Conservation (phyloP, 2,888 invertebrate genomes). For the Hesperia comma region DNA sequence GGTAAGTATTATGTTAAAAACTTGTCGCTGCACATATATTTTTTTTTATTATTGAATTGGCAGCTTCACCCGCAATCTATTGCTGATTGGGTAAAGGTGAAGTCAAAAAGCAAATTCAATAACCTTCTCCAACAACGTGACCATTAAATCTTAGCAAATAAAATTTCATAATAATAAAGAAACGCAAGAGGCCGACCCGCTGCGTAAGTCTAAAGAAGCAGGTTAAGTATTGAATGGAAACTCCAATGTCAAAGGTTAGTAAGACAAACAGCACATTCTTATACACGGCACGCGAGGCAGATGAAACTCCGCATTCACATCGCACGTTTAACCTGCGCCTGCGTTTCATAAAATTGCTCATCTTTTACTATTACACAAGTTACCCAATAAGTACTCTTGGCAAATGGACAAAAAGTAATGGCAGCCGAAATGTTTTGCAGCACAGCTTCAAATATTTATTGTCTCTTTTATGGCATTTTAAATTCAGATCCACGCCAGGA, state of each 20-base stretch:
- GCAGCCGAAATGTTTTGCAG: not conserved
- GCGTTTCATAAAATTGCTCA: not conserved
- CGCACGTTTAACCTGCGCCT: not conserved
- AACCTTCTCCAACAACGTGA: not conserved
- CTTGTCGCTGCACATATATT: no score
- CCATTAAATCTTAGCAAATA: not conserved
- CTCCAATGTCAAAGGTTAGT: conserved; percentile 11
- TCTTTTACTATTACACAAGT: conserved; percentile 1
- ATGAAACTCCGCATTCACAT: conserved; percentile 5
- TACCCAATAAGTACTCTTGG: not conserved
- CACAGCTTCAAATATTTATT: no score
- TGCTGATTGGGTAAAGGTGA: not conserved
- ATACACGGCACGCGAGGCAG: conserved; percentile 1
- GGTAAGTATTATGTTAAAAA: no score
- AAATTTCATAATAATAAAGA: conserved; percentile 7
- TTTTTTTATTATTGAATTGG: no score
- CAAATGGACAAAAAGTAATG: not conserved
- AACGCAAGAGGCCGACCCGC: not conserved
- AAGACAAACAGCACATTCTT: conserved; percentile 4
- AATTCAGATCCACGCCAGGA: no score
- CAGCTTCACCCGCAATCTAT: no score
- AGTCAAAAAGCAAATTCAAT: not conserved
- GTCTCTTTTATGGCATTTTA: no score
- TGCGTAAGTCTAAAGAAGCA: not conserved
- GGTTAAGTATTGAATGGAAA: conserved; percentile 11